Conservation (phyloP, 2,888 invertebrate genomes). For the Lomographa bimaculata region DNA sequence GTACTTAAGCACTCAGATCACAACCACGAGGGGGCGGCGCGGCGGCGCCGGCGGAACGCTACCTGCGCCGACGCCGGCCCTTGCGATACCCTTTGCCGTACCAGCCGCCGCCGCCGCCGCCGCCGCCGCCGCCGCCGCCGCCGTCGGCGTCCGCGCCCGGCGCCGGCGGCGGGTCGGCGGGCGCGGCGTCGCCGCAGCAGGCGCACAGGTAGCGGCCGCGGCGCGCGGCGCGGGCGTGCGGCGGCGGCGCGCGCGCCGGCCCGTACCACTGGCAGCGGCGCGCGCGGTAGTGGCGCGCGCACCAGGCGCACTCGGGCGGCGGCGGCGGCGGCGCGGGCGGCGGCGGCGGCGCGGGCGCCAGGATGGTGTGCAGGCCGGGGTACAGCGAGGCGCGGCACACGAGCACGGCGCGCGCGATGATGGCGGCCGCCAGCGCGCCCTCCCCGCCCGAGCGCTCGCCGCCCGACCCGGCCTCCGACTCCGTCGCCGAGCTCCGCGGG, state of each 20-base stretch:
- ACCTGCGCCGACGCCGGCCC: slow-evolving; percentile 82
- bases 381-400: slow-evolving; percentile 76
- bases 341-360: slow-evolving; percentile 58
- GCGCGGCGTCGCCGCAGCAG: slow-evolving; percentile 79
- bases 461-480: slow-evolving; percentile 20
- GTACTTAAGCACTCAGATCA: no score
- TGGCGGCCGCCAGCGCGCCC: slow-evolving; percentile 64
- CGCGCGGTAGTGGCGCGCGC: slow-evolving; percentile 50
- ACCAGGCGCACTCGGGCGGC: slow-evolving; percentile 58
- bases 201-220: slow-evolving; percentile 85
- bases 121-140: slow-evolving; percentile 14
- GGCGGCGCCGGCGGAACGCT: slow-evolving; percentile 39
- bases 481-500: slow-evolving; percentile 7
- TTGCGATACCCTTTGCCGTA: slow-evolving; percentile 95
- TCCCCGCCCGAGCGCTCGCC: slow-evolving; percentile 29
- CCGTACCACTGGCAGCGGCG: slow-evolving; percentile 75
- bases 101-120: slow-evolving; percentile 84
- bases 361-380: slow-evolving; percentile 85
- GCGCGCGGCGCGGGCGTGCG: slow-evolving; percentile 56
- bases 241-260: slow-evolving; percentile 69
- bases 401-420: slow-evolving; percentile 73
- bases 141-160: slow-evolving; percentile 25
- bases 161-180: slow-evolving; percentile 24
- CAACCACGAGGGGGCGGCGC: background rate
- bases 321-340: slow-evolving; percentile 8